These are phyloP conservation scores for Motacilla alba DNA, from an alignment of 2,113 vertebrate species.

Conservation along the genomic window DNA sequence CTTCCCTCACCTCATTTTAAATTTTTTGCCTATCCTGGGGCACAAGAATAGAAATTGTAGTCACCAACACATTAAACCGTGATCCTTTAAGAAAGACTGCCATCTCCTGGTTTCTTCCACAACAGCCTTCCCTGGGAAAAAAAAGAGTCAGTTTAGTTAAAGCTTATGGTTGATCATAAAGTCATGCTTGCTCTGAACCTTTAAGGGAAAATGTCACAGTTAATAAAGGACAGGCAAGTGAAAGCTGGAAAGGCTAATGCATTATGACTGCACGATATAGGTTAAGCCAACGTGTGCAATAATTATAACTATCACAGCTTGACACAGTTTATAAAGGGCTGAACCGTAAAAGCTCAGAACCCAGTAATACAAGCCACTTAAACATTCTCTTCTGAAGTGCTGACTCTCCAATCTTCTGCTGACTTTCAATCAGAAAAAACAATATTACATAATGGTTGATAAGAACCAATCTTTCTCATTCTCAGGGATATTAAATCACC, in stretches of 20 bases:
- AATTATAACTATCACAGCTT: constrained; percentile 45
- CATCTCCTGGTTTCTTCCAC: constrained; percentile 62
- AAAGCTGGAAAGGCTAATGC: constrained; percentile 35
- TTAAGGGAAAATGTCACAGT: constrained; percentile 59
- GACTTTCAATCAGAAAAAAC: not conserved
- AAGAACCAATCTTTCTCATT: not conserved
- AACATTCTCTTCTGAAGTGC: not conserved
- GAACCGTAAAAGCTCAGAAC: not conserved
- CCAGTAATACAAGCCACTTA: not conserved
- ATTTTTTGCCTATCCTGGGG: not conserved
- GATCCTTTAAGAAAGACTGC: constrained; percentile 68
- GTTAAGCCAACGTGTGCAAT: constrained; percentile 27
- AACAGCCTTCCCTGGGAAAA: not conserved
- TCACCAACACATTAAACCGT: not conserved
- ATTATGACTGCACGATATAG: not conserved
- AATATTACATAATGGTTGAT: not conserved
- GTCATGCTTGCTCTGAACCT: constrained; percentile 45
- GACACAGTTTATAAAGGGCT: constrained; percentile 31
- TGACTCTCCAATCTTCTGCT: not conserved
- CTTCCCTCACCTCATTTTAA: not conserved
- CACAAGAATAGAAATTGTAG: not conserved
- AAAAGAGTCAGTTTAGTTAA: not conserved
- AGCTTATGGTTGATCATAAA: constrained; percentile 25
- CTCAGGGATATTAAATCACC: not conserved
- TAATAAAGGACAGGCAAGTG: constrained; percentile 41